Conservation (phyloP, 2,113 vertebrate species). For the Orycteropus afer region DNA sequence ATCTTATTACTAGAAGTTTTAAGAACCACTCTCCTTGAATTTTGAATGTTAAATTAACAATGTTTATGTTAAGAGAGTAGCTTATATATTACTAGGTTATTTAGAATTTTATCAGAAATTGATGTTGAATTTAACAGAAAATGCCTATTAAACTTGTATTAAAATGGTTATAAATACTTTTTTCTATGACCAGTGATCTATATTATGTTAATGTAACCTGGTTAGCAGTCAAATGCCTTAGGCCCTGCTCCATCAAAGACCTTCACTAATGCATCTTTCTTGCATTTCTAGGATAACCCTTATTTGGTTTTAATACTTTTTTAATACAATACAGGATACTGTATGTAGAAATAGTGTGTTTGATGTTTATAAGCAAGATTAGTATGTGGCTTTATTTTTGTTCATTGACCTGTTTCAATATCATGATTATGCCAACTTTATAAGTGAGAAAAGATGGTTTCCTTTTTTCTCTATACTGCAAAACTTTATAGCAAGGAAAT, state of each 20-base stretch:
- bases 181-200: background rate
- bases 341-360: background rate
- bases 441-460: slow-evolving; percentile 5
- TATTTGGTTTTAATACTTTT: background rate
- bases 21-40: background rate
- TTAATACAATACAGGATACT: background rate
- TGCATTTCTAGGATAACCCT: background rate
- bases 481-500: background rate
- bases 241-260: too few relatives aligned
- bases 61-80: background rate
- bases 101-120: background rate
- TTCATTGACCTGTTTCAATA: background rate
- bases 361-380: background rate
- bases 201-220: background rate
- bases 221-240: too few relatives aligned
- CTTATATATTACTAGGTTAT: background rate
- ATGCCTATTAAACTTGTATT: background rate
- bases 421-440: background rate
- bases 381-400: slow-evolving; percentile 3
- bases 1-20: background rate
- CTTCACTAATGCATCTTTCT: background rate
- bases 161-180: background rate
- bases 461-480: background rate
- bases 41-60: background rate
- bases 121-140: slow-evolving; percentile 3